Percentiles rank a stretch among this genome's conserved stretches.
Conservation (phyloP, 2,113 vertebrate species). For the Platysteira castanea region DNA sequence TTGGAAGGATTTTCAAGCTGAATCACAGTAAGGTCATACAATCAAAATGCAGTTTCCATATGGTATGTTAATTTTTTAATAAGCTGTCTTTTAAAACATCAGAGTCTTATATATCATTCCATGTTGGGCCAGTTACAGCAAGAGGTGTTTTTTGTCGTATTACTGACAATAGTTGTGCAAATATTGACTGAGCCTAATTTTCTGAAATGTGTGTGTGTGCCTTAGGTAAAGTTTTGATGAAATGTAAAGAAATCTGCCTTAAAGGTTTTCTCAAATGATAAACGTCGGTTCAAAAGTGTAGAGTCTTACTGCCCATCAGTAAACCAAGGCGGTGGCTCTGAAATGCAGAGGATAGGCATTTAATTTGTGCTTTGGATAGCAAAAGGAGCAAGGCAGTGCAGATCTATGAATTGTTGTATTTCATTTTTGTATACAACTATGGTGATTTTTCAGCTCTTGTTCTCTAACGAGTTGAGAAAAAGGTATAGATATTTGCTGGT, state of each 20-base stretch:
- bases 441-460: background rate
- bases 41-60: constrained; percentile 5
- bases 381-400: background rate
- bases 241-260: background rate
- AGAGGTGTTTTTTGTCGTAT: background rate
- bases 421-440: background rate
- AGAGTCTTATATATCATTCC: background rate
- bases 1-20: constrained; percentile 47
- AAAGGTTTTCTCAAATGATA: background rate
- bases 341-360: background rate
- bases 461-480: background rate
- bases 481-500: background rate
- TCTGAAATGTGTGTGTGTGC: background rate
- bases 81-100: constrained; percentile 17
- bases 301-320: background rate
- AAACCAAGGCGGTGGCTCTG: background rate
- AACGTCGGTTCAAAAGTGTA: background rate
- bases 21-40: constrained; percentile 19
- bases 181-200: background rate
- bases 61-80: constrained; percentile 15
- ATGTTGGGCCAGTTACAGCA: background rate
- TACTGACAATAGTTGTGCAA: background rate
- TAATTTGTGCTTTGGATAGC: background rate
- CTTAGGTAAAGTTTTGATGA: background rate
- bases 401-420: background rate